phyloP scores from a whole-genome alignment of 2,113 vertebrate genomes.

The Nesoenas mayeri region DNA sequence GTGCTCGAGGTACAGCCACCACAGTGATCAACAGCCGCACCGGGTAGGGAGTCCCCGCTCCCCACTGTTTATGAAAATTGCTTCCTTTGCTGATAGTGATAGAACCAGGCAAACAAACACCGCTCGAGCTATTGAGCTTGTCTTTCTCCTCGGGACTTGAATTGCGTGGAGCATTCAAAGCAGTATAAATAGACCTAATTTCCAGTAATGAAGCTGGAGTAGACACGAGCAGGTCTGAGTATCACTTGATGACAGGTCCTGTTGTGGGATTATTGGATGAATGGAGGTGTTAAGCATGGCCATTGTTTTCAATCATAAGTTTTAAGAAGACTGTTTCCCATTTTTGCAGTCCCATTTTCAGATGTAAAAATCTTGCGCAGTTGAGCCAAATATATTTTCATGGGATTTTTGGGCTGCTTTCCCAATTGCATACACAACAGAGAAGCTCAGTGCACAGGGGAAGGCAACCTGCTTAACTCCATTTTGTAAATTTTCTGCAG shows the following conservation, averaged over 20 bases:
- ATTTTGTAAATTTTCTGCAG: background rate
- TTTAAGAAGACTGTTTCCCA: background rate
- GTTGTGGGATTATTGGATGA: constrained; percentile 79
- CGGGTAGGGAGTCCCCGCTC: background rate
- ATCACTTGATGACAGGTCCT: constrained; percentile 83
- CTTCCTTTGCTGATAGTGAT: constrained; percentile 49
- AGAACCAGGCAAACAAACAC: constrained; percentile 66
- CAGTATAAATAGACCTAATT: constrained; percentile 78
- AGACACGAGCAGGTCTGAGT: constrained; percentile 67
- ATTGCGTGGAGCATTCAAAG: constrained; percentile 78
- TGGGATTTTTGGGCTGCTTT: background rate
- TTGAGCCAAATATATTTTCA: background rate
- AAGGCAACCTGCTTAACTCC: background rate
- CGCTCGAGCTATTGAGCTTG: constrained; percentile 6
- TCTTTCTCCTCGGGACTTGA: constrained; percentile 28
- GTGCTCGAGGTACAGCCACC: background rate
- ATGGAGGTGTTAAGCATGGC: constrained; percentile 39
- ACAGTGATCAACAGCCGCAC: accelerated
- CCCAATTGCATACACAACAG: background rate
- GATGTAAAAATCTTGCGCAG: background rate
- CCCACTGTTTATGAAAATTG: constrained; percentile 9
- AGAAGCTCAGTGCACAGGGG: background rate
- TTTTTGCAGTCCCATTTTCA: background rate
- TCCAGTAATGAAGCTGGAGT: constrained; percentile 65
- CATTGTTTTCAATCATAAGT: background rate